Evolutionary conservation across 1,140 invertebrate species (phyloP), one percentile per base, ranked within the genome.

Genomic region (Bombus turneri): DNA sequence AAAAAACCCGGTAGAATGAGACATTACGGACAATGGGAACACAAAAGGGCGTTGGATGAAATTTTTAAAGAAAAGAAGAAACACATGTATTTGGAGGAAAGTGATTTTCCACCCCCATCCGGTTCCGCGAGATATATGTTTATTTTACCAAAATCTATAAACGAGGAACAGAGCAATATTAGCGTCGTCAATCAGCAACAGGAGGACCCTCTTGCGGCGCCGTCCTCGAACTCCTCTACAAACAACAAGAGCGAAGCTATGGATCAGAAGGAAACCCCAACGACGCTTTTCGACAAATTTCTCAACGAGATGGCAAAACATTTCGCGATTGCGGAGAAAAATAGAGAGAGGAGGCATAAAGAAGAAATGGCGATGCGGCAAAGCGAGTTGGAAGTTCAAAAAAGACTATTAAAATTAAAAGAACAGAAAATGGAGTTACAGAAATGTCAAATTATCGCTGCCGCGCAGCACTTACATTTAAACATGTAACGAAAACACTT

Each of bases 1-100:
- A 93, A 93, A 47, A 94, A 93, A 62, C 93, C 93, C 0, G 93
- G 93, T 1, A 91, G 92, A 83, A 92, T 93, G 85, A 91, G 90
- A 15, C 91, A 93, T 39, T 94, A 93, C 22, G 93, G 93, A 9
- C 89, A 93, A 41, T 94, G 93, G 93, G 92, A 94, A 22, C 93
- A 93, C 25, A 93, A 92, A 73, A 91, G 85, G 80, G 93, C 92
- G 3, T 47, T 93, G 47, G 93, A 94, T 41, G 93, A 94, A 81
- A 94, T 93, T 39, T 94, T 93, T n/a, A 85, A 86, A 12, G 92
- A 94, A 41, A 92, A 88, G 69, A 91, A 87, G 43, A 88, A 81
- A 12, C 90, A 91, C 47, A 64, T 89, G 69, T 94, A 93, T 68
- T 47, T 93, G 37, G 86, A 93, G 13, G 84, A 91, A 25, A 88